Evolutionary conservation across 2,888 invertebrate species (phyloP).

Genomic region (Nesidiocoris tenuis): DNA sequence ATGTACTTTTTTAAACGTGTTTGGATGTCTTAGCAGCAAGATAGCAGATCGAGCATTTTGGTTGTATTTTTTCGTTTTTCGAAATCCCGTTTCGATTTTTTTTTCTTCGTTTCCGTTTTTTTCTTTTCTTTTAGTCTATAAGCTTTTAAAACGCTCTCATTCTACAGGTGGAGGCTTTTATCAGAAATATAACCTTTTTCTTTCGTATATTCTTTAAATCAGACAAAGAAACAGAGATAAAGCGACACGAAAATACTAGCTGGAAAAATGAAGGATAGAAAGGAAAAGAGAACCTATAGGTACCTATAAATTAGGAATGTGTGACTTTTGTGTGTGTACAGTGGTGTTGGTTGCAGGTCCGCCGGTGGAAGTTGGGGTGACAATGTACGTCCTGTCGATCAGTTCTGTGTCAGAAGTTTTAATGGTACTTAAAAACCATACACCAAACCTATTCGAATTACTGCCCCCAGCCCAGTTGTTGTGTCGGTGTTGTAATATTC

Average conservation of each 20-base stretch:
- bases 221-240: background rate
- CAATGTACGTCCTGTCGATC: slow-evolving; percentile 63
- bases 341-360: slow-evolving; percentile 55
- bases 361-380: slow-evolving; percentile 62
- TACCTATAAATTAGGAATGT: slow-evolving; percentile 38
- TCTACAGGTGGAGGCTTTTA: slow-evolving; percentile 44
- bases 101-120: slow-evolving; percentile 25
- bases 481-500: slow-evolving; percentile 44
- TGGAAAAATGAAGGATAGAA: background rate
- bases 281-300: background rate
- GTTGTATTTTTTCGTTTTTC: slow-evolving; percentile 25
- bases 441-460: slow-evolving; percentile 38
- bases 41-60: slow-evolving; percentile 48
- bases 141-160: slow-evolving; percentile 42
- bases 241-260: background rate
- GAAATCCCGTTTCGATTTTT: too few relatives aligned
- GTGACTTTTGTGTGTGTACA: slow-evolving; percentile 44
- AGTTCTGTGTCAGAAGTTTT: slow-evolving; percentile 64
- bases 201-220: background rate
- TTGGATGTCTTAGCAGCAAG: slow-evolving; percentile 47
- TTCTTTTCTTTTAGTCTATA: slow-evolving; percentile 38
- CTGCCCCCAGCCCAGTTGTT: slow-evolving; percentile 40
- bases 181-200: slow-evolving; percentile 29
- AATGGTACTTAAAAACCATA: slow-evolving; percentile 56
- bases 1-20: slow-evolving; percentile 44